Evolutionary conservation across 2,113 vertebrate genomes (phyloP).

Genomic region (Alexandromys fortis): DNA sequence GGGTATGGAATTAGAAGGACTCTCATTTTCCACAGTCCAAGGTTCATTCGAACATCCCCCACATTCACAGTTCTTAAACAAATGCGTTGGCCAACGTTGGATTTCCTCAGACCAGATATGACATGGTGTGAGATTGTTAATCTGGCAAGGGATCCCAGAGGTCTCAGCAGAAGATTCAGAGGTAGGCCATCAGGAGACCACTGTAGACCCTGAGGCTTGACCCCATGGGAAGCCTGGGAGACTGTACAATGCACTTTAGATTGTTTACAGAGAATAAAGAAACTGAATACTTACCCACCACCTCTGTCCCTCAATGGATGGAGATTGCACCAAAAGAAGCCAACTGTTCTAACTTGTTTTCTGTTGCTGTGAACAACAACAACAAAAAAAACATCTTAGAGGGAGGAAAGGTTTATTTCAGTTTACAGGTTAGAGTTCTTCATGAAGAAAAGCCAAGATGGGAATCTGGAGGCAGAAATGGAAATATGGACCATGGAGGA

Average conservation of each 20-base stretch:
- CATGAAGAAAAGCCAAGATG: background rate
- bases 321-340: background rate
- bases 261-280: background rate
- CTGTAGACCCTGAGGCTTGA: background rate
- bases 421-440: background rate
- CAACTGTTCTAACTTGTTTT: background rate
- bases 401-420: background rate
- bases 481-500: background rate
- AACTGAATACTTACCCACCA: background rate
- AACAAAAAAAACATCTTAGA: background rate
- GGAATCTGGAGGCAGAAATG: background rate
- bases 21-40: background rate
- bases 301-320: background rate
- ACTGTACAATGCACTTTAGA: background rate
- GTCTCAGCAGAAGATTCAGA: accelerated
- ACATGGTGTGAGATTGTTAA: background rate
- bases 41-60: background rate
- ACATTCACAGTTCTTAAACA: background rate
- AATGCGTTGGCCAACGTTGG: background rate
- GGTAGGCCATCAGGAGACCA: background rate
- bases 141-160: background rate
- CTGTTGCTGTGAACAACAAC: background rate
- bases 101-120: background rate
- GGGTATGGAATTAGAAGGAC: background rate
- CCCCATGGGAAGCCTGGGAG: background rate